These are phyloP conservation scores for Alsophila aescularia DNA, from an alignment of 2,888 invertebrate genomes.

Conservation along the genomic window DNA sequence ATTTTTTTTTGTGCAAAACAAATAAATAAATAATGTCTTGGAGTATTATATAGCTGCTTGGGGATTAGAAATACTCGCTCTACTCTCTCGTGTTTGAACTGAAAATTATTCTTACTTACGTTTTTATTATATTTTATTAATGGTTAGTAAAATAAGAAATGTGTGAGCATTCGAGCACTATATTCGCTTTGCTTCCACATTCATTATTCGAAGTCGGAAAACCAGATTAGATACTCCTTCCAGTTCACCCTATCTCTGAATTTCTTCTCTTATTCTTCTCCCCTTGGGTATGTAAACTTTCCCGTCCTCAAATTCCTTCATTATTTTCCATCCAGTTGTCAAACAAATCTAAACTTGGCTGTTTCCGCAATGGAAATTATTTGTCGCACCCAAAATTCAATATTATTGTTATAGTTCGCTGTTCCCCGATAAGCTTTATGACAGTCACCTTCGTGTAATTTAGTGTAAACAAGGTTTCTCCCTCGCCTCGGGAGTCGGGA, in stretches of 20 bases:
- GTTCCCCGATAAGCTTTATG: constrained; percentile 36
- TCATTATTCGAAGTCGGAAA: no score
- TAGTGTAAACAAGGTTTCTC: constrained; percentile 54
- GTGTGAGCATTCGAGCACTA: no score
- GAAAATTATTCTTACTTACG: neutral
- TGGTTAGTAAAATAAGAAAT: no score
- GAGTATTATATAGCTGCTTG: neutral
- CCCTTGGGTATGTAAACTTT: neutral
- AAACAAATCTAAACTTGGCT: constrained; percentile 15
- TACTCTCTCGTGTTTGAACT: neutral
- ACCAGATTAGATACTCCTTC: no score
- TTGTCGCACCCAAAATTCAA: constrained; percentile 29
- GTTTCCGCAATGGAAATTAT: constrained; percentile 21
- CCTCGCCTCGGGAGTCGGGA: constrained; percentile 45
- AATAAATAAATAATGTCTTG: no score
- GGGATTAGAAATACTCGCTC: neutral
- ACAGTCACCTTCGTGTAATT: constrained; percentile 51
- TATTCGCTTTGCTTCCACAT: no score
- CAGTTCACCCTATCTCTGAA: no score
- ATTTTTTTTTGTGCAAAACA: no score
- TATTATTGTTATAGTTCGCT: constrained; percentile 26
- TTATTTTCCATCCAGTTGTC: constrained; percentile 9
- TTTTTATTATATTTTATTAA: no score
- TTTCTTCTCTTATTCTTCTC: neutral
- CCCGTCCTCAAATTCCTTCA: neutral